phyloP scores from a whole-genome alignment of 1,140 invertebrate species.

The Parasteatoda tepidariorum region DNA sequence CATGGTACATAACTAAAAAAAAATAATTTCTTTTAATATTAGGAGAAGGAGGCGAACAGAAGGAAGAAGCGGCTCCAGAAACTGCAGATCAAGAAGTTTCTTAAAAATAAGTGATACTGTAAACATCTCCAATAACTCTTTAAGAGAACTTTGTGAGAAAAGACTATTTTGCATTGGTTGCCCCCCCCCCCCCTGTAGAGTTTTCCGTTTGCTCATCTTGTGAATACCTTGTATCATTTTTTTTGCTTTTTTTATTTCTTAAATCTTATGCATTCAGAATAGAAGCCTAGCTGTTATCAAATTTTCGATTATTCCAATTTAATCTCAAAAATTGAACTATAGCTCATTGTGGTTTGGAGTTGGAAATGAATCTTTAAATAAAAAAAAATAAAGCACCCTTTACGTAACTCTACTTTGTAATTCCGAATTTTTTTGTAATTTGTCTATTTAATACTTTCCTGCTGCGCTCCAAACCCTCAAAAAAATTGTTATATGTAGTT shows the following conservation, averaged over 20 bases:
- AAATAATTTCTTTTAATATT: too few relatives aligned
- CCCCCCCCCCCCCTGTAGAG: conserved; percentile 61
- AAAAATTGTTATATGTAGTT: conserved; percentile 24
- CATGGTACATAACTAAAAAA: too few relatives aligned
- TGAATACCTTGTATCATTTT: conserved; percentile 59
- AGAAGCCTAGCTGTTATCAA: conserved; percentile 56
- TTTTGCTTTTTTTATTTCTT: conserved; percentile 19
- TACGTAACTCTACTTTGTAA: not conserved
- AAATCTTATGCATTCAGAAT: conserved; percentile 36
- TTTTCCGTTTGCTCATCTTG: conserved; percentile 61
- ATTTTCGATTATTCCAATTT: conserved; percentile 32
- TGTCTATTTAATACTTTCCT: too few relatives aligned
- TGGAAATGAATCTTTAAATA: not conserved
- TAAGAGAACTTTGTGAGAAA: conserved; percentile 49
- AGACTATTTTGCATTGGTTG: conserved; percentile 61
- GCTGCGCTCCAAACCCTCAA: too few relatives aligned
- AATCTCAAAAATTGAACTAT: not conserved
- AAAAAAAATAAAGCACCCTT: not conserved
- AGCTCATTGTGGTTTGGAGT: conserved; percentile 37
- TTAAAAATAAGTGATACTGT: conserved; percentile 51
- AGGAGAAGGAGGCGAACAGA: conserved; percentile 52
- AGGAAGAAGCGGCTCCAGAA: conserved; percentile 41
- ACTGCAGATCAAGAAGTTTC: conserved; percentile 59
- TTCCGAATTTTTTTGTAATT: too few relatives aligned
- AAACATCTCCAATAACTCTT: conserved; percentile 49